These are phyloP conservation scores for Drosophila mayri DNA, from an alignment of 1,140 invertebrate species.

Conservation along the genomic window DNA sequence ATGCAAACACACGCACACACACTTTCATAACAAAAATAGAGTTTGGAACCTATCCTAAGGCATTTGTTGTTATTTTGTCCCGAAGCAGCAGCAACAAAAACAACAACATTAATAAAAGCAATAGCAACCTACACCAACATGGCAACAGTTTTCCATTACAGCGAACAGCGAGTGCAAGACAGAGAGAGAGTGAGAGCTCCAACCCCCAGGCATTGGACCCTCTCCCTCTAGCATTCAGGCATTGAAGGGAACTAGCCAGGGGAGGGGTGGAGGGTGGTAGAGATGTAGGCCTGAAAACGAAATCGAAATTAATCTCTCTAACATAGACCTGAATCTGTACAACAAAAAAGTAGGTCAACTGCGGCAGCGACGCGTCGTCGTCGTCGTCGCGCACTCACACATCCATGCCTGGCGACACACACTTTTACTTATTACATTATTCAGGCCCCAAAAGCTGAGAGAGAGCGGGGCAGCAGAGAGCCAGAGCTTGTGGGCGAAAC, in stretches of 20 bases:
- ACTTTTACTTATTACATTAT: conserved; percentile 85
- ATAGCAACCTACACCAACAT: conserved; percentile 71
- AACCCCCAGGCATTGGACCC: conserved; percentile 4
- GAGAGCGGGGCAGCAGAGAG: background rate
- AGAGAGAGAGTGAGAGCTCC: background rate
- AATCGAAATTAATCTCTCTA: conserved; percentile 85
- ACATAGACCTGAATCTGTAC: conserved; percentile 85
- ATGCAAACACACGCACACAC: too few relatives aligned
- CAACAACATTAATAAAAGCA: conserved; percentile 1
- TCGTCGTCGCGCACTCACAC: conserved; percentile 31
- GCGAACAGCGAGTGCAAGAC: conserved; percentile 29
- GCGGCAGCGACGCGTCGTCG: conserved; percentile 47
- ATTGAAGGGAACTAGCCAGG: conserved; percentile 17
- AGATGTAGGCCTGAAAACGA: conserved; percentile 69
- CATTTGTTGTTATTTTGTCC: conserved; percentile 55
- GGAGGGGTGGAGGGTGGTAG: conserved; percentile 1
- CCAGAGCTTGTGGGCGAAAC: conserved; percentile 72
- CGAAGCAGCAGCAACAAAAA: background rate
- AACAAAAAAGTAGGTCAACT: conserved; percentile 84
- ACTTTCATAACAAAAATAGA: conserved; percentile 56
- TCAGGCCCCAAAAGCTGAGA: conserved; percentile 64
- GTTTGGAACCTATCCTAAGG: conserved; percentile 76
- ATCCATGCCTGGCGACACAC: conserved; percentile 46
- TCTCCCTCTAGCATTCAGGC: conserved; percentile 20
- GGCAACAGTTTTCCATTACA: conserved; percentile 78